Base-by-base conservation (phyloP, 2,113 vertebrate species). In the Suricata suricatta region DNA sequence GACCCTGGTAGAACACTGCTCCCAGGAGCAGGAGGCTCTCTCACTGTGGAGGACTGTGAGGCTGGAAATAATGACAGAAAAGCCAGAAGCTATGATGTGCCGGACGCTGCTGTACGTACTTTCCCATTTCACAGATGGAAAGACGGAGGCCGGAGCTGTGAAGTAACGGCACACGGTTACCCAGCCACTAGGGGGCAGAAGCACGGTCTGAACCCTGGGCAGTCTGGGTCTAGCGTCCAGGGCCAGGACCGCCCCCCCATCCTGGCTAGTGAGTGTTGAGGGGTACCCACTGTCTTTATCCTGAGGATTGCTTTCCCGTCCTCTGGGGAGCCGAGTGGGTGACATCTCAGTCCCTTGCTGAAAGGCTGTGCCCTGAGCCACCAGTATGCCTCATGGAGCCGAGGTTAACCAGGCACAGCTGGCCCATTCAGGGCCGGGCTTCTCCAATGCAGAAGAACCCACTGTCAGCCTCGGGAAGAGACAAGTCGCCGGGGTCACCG, bases 401-500 rank as follows among this genome's bases (percentile, higher is more conserved):
- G 14, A 88, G 52, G 38, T 52, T 11, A 83, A 31, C 71, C 69
- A 44, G 7, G 4, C 13, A 54, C 38, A 3, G 94, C 11, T 17
- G 57, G 76, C 64, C 87, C 79, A 23, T 33, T 44, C 68, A 0
- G 0, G 38, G 80, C 54, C 27, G 17, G 31, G 29, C 63, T 79
- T 38, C 79, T 90, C 60, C 33, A 21, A 83, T 17, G 25, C 38
- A 0, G 0, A 89, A 74, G 35, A 85, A 38, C 57, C 74, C 52
- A 50, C 31, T 68, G 94, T 82, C 79, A 86, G 68, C 47, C 60
- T 47, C 15, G 7, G 69, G 81, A 92, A 68, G 72, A 69, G 27
- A 31, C n/a, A 12, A 10, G 91, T 98, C 0, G 1, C 96, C 57
- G 92, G 95, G 93, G 96, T 97, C 97, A 97, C 97, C 88, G 52